Conservation (phyloP, 2,888 invertebrate species). For the Philereme vetulata region DNA sequence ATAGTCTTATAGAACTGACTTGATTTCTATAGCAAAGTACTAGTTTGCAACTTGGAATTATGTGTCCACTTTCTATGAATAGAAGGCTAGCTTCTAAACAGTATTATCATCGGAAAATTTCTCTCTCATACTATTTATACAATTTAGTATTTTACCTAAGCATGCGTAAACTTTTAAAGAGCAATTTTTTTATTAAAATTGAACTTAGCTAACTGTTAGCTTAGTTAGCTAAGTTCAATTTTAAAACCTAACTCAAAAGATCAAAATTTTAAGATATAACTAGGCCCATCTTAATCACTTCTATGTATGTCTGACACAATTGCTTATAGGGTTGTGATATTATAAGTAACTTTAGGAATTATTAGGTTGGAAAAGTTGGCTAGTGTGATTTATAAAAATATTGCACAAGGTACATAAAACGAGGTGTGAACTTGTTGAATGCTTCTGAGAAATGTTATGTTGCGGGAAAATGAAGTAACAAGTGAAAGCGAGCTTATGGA, state of each 20-base stretch:
- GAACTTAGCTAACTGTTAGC: too few species aligned
- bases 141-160: neutral
- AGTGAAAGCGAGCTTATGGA: conserved; percentile 8
- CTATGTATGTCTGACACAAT: too few species aligned
- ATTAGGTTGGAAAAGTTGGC: neutral
- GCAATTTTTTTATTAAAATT: too few species aligned
- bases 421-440: conserved; percentile 10
- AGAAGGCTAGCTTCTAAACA: conserved; percentile 28
- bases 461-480: conserved; percentile 12
- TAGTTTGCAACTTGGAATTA: conserved; percentile 33
- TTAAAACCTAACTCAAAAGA: too few species aligned
- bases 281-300: too few species aligned
- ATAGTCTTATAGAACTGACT: conserved; percentile 8
- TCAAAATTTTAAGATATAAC: too few species aligned
- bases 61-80: conserved; percentile 38
- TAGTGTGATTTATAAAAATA: neutral
- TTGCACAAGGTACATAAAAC: conserved; percentile 11
- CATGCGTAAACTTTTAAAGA: too few species aligned
- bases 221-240: too few species aligned
- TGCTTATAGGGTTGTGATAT: too few species aligned
- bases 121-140: conserved; percentile 12
- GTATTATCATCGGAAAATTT: conserved; percentile 32
- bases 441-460: conserved; percentile 3
- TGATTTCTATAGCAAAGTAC: conserved; percentile 34
- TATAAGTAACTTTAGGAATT: too few species aligned